Evolutionary conservation across 2,113 vertebrate species (phyloP).

Genomic region (Nothoprocta perdicaria): DNA sequence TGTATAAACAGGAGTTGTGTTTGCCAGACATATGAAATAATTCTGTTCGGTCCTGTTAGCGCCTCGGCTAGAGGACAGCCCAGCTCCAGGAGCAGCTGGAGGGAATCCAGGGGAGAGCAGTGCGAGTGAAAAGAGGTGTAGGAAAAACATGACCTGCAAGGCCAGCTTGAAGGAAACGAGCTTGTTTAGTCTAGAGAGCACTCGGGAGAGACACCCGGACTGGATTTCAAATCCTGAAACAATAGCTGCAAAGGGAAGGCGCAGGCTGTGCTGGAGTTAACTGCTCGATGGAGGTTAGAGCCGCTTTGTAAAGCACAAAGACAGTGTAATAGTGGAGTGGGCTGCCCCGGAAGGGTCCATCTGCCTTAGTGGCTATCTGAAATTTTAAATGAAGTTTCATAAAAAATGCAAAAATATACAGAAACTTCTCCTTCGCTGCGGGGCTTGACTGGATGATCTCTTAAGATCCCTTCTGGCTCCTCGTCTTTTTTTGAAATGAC

Average conservation of each 20-base stretch:
- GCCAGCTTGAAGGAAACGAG: not conserved
- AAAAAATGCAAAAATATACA: fast-evolving
- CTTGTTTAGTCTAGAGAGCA: constrained; percentile 28
- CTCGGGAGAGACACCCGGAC: not conserved
- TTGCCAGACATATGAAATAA: not conserved
- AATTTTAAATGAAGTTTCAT: not conserved
- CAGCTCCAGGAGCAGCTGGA: constrained; percentile 34
- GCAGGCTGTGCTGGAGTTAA: fast-evolving
- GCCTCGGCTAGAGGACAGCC: not conserved
- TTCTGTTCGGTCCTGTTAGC: not conserved
- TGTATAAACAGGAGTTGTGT: not conserved
- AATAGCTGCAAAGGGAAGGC: not conserved
- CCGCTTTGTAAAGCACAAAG: fast-evolving
- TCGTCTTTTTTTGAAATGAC: too few species aligned
- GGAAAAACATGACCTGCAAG: constrained; percentile 51
- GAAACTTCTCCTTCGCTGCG: not conserved
- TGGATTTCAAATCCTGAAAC: fast-evolving
- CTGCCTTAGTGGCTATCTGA: not conserved
- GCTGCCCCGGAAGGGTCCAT: fast-evolving
- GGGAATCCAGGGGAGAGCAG: not conserved
- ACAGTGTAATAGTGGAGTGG: not conserved
- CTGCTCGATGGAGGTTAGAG: fast-evolving
- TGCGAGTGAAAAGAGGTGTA: constrained; percentile 44
- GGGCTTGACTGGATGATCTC: not conserved
- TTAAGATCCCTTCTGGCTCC: not conserved